Conservation (phyloP, 2,113 vertebrate species). For the Megaceryle maxima region DNA sequence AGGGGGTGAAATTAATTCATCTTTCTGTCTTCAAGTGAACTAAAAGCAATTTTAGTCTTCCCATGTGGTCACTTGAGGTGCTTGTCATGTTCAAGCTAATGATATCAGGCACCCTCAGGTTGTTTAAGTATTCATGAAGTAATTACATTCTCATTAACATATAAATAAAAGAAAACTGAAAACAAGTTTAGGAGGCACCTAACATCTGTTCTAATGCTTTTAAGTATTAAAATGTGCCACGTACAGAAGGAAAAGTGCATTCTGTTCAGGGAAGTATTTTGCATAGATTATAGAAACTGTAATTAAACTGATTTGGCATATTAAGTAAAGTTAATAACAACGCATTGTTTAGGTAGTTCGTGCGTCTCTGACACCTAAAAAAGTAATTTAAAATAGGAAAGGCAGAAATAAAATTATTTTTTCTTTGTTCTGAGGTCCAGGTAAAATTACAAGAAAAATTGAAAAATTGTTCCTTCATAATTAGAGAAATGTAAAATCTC, state of each 20-base stretch:
- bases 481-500: not conserved
- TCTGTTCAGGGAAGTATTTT: constrained; percentile 76
- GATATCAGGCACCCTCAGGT: constrained; percentile 85
- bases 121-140: constrained; percentile 89
- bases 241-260: constrained; percentile 74
- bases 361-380: constrained; percentile 58
- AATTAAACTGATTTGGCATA: constrained; percentile 78
- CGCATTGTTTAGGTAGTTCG: constrained; percentile 58
- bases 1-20: constrained; percentile 81
- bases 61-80: constrained; percentile 86
- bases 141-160: constrained; percentile 92
- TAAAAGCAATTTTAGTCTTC: constrained; percentile 85
- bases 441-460: constrained; percentile 5
- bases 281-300: constrained; percentile 77
- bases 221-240: constrained; percentile 80
- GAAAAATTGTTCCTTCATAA: constrained; percentile 8
- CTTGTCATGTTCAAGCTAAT: constrained; percentile 86
- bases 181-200: constrained; percentile 83
- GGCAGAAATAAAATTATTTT: not conserved
- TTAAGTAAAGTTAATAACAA: constrained; percentile 72
- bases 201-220: constrained; percentile 88
- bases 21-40: constrained; percentile 79
- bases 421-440: constrained; percentile 47
- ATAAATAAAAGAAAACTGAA: constrained; percentile 88
- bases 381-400: constrained; percentile 47